A percentile compares a stretch with the other conserved stretches of the same genome.
phyloP scores from a whole-genome alignment of 2,888 invertebrate genomes.

The Agriotes lineatus region DNA sequence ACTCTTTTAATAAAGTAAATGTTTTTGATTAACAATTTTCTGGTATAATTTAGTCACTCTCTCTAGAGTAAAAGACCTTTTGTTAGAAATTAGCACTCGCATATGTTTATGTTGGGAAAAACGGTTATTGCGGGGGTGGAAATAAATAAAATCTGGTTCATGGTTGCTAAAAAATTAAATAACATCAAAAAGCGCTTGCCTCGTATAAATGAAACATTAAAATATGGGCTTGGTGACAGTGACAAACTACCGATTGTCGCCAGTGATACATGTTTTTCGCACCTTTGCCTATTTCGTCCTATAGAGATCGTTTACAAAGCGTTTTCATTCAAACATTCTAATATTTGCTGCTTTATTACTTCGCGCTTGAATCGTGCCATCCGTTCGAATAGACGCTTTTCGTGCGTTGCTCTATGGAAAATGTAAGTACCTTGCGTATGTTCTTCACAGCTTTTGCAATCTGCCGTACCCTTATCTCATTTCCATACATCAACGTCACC shows the following conservation, averaged over 20 bases:
- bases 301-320: constrained; percentile 7
- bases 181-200: no score
- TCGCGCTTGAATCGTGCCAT: constrained; percentile 5
- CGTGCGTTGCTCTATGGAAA: constrained; percentile 11
- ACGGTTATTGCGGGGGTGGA: no score
- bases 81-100: no score
- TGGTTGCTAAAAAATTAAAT: no score
- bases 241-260: constrained; percentile 3
- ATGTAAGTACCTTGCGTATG: constrained; percentile 10
- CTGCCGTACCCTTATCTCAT: constrained; percentile 35
- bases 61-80: no score
- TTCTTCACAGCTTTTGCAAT: constrained; percentile 22
- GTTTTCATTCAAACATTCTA: constrained; percentile 1
- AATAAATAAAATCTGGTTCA: no score
- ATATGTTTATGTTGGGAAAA: no score
- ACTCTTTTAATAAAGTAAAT: no score
- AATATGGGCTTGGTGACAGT: no score
- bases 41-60: no score
- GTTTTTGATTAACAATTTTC: no score
- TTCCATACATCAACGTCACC: constrained; percentile 34
- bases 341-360: constrained; percentile 3
- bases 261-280: not conserved
- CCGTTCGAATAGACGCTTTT: not conserved
- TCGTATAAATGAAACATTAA: no score
- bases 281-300: not conserved